Conservation (phyloP, 2,888 invertebrate species). For the Lobophora halterata region DNA sequence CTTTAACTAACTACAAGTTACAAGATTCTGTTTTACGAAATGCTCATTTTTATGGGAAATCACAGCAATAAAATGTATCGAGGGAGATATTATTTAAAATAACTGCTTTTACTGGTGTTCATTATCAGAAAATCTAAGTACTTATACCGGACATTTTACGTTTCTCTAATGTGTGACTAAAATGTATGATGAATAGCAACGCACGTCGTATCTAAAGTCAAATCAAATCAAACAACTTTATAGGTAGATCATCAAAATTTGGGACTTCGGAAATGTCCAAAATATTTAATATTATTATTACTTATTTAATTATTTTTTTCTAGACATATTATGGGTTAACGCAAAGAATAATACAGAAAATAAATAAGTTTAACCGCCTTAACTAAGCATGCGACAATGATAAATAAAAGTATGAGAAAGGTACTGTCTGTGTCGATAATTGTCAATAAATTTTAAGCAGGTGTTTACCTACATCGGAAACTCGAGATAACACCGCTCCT, state of each 20-base stretch:
- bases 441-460: slow-evolving; percentile 53
- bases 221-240: too few species aligned
- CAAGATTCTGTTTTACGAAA: slow-evolving; percentile 20
- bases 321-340: too few species aligned
- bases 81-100: slow-evolving; percentile 36
- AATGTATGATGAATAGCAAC: slow-evolving; percentile 21
- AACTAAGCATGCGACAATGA: too few species aligned
- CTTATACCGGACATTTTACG: slow-evolving; percentile 31
- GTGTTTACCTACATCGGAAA: slow-evolving; percentile 41
- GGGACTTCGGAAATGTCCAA: too few species aligned
- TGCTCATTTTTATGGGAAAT: slow-evolving; percentile 28
- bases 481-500: slow-evolving; percentile 32
- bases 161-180: slow-evolving; percentile 19
- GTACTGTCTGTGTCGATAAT: slow-evolving; percentile 38
- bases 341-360: too few species aligned
- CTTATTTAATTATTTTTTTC: too few species aligned
- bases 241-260: too few species aligned
- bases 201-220: too few species aligned
- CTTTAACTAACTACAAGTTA: slow-evolving; percentile 16
- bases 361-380: too few species aligned
- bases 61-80: slow-evolving; percentile 32
- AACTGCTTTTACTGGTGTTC: slow-evolving; percentile 32
- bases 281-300: too few species aligned
- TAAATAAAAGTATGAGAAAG: slow-evolving; percentile 38
- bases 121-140: slow-evolving; percentile 37